Base-by-base conservation (phyloP, 2,113 vertebrate genomes). In the Ailuropoda melanoleuca region DNA sequence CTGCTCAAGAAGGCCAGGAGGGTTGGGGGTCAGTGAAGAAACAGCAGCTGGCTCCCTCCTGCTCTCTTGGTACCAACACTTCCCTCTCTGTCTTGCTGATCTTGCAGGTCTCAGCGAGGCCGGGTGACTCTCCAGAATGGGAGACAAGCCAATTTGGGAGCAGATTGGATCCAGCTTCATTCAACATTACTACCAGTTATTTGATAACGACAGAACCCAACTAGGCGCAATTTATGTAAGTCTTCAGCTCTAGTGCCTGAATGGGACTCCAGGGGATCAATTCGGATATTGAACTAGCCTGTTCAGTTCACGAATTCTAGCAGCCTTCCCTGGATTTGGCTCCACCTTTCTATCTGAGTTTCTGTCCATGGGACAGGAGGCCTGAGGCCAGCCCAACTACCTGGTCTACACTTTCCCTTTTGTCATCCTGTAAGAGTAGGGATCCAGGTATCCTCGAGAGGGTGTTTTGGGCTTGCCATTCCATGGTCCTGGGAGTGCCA, bases 121-220 rank as follows among this genome's bases (percentile, higher is more conserved):
- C 98, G 98, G 98, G 98, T 99, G 98, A 99, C 98, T 72, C 98
- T 99, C 99, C 99, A 99, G 99, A 99, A 99, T 99, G 99, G 99
- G 99, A 99, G 99, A 99, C 99, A 99, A 99, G 98, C 99, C 99
- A 98, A 99, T 99, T 98, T 99, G 99, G 99, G 99, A 99, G 98
- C 99, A 99, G 98, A 99, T 99, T 99, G 99, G 99, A 99, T 99
- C 99, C 98, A 99, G 99, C 99, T 99, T 99, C 93, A 99, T 99
- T 98, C 99, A 99, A 97, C 99, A 99, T 99, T 99, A 99, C 98
- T 99, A 99, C 98, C 99, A 99, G 89, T 98, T 99, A 98, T 99
- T 99, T 99, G 99, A 99, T 99, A 99, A 99, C 75, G 99, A 99
- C 98, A 99, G 99, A 99, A 99, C 99, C 97, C 99, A 99, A 94